Evolutionary conservation across 2,888 invertebrate species (phyloP).

Genomic region (Morpho achilles): DNA sequence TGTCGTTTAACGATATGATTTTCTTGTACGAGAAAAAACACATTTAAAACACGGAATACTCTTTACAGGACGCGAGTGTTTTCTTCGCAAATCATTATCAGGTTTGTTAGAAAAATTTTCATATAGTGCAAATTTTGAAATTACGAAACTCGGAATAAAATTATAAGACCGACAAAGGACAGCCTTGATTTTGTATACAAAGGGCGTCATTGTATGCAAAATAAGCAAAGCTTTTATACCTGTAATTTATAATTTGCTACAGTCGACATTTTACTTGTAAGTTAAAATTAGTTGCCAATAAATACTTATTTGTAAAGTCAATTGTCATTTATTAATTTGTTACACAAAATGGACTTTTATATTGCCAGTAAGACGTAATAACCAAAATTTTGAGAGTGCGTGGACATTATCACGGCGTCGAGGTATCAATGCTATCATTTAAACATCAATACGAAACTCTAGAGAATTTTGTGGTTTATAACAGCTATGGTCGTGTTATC

Average conservation of each 20-base stretch:
- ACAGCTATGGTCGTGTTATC: no score
- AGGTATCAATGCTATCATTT: no score
- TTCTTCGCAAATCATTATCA: background rate
- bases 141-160: slow-evolving; percentile 17
- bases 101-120: slow-evolving; percentile 16
- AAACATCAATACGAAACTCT: no score
- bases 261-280: slow-evolving; percentile 15
- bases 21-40: no score
- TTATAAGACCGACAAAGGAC: slow-evolving; percentile 22
- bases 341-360: no score
- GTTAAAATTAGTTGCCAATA: slow-evolving; percentile 10
- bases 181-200: slow-evolving; percentile 22
- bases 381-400: no score
- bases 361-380: no score
- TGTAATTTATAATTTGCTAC: slow-evolving; percentile 14
- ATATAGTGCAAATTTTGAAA: slow-evolving; percentile 20
- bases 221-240: slow-evolving; percentile 18
- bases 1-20: no score
- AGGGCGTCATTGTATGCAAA: slow-evolving; percentile 27
- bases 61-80: no score
- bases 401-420: no score
- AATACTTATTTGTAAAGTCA: slow-evolving; percentile 6
- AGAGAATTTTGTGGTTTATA: no score
- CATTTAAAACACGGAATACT: no score
- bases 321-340: background rate